Conservation (phyloP, 2,888 invertebrate genomes). For the Drosophila suboccidentalis region DNA sequence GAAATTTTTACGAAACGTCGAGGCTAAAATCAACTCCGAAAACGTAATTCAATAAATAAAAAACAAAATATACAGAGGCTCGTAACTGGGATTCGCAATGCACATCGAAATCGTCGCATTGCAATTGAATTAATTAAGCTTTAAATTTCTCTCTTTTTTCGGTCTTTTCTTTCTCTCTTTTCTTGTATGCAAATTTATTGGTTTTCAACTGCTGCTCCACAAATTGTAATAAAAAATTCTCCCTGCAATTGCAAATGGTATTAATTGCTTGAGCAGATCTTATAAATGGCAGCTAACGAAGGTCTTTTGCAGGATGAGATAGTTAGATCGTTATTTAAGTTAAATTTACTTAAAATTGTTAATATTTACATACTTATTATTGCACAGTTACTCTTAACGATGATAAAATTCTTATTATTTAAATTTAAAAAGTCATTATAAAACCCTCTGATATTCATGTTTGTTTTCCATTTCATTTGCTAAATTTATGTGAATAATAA, state of each 20-base stretch:
- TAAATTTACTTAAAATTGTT: background rate
- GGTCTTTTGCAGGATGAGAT: background rate
- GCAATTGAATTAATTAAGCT: slow-evolving; percentile 59
- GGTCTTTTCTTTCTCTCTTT: slow-evolving; percentile 4
- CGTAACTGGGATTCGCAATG: slow-evolving; percentile 1
- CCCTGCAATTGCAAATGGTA: slow-evolving; percentile 18
- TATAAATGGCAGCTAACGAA: slow-evolving; percentile 42
- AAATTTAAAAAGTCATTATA: background rate
- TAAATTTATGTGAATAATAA: background rate
- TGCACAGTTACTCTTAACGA: background rate
- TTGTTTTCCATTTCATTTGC: background rate
- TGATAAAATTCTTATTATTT: background rate
- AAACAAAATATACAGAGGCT: slow-evolving; percentile 9
- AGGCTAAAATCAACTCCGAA: slow-evolving; percentile 1
- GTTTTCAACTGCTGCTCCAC: slow-evolving; percentile 21
- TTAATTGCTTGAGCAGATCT: slow-evolving; percentile 43
- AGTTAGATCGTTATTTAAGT: background rate
- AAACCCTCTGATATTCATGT: background rate
- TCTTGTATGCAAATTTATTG: slow-evolving; percentile 52
- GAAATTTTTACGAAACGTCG: background rate
- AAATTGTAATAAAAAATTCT: slow-evolving; percentile 34
- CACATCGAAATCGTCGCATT: slow-evolving; percentile 29
- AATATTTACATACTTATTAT: background rate
- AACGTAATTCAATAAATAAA: slow-evolving; percentile 23
- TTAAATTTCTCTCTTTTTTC: slow-evolving; percentile 17